Evolutionary conservation across 2,113 vertebrate genomes (phyloP).

Genomic region (Indri indri): DNA sequence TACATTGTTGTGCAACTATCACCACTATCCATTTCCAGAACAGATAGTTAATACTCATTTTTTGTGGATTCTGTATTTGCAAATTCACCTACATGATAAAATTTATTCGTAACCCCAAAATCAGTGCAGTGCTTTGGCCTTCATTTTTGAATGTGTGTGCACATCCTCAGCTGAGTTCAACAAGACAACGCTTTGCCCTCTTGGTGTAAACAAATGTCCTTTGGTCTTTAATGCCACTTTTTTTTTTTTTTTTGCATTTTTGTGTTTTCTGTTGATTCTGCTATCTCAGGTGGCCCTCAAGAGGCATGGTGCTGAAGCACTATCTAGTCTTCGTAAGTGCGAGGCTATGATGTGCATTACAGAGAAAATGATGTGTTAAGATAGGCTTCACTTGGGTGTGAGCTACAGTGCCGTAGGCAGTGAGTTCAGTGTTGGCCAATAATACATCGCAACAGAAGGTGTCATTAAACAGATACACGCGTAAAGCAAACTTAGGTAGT

Average conservation of each 20-base stretch:
- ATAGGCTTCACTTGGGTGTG: not conserved
- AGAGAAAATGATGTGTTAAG: not conserved
- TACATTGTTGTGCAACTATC: not conserved
- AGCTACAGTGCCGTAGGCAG: not conserved
- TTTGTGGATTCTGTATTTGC: not conserved
- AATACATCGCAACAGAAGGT: not conserved
- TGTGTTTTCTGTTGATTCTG: not conserved
- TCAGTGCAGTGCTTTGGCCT: not conserved
- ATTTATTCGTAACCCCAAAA: not conserved
- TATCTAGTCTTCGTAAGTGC: not conserved
- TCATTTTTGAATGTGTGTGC: not conserved
- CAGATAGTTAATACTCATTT: not conserved
- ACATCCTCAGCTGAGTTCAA: not conserved
- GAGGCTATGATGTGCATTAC: not conserved
- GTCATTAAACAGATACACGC: not conserved
- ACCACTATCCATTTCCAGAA: not conserved
- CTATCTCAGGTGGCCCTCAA: not conserved
- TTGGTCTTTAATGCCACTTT: not conserved
- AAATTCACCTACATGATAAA: not conserved
- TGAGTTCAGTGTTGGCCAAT: not conserved
- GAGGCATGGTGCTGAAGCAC: not conserved
- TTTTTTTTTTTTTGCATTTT: not conserved
- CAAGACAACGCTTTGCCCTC: not conserved
- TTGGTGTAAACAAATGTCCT: not conserved
- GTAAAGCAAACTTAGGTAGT: not conserved